Percentiles rank a stretch among this genome's conserved stretches.
Conservation (phyloP, 2,888 invertebrate species). For the Lycocerus yunnanus region DNA sequence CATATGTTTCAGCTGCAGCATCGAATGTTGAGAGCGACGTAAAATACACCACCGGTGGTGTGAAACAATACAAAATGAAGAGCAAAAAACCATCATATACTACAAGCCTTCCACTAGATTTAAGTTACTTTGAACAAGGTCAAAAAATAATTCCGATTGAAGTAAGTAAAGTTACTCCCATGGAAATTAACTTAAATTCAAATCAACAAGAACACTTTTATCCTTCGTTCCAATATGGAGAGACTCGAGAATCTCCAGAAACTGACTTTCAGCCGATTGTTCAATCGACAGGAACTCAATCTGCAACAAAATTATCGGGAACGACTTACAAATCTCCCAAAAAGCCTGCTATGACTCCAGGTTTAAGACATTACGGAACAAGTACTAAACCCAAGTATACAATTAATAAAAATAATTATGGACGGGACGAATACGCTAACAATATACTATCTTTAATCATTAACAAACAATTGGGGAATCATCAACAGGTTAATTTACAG, state of each 20-base stretch:
- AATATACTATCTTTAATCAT: background rate
- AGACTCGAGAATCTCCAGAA: background rate
- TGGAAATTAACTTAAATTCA: conserved; percentile 40
- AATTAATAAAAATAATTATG: conserved; percentile 4
- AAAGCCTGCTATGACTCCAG: conserved; percentile 56
- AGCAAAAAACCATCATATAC: background rate
- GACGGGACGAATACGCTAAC: background rate
- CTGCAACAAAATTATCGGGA: conserved; percentile 35
- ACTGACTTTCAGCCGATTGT: background rate
- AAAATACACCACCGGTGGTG: background rate
- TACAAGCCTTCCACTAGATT: conserved; percentile 40
- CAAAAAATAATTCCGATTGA: conserved; percentile 44
- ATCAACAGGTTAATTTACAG: conserved; percentile 7
- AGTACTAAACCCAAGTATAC: conserved; percentile 16
- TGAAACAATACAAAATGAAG: background rate
- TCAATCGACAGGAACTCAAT: conserved; percentile 43
- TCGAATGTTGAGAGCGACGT: background rate
- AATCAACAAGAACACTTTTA: background rate
- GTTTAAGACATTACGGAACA: conserved; percentile 56
- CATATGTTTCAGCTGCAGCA: background rate
- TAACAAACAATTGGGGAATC: conserved; percentile 7
- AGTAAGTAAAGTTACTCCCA: conserved; percentile 41
- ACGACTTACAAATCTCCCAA: conserved; percentile 49
- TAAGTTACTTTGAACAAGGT: conserved; percentile 37
- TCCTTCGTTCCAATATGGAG: background rate